phyloP scores from a whole-genome alignment of 2,797 vertebrate species.

The Malurus leucopterus region DNA sequence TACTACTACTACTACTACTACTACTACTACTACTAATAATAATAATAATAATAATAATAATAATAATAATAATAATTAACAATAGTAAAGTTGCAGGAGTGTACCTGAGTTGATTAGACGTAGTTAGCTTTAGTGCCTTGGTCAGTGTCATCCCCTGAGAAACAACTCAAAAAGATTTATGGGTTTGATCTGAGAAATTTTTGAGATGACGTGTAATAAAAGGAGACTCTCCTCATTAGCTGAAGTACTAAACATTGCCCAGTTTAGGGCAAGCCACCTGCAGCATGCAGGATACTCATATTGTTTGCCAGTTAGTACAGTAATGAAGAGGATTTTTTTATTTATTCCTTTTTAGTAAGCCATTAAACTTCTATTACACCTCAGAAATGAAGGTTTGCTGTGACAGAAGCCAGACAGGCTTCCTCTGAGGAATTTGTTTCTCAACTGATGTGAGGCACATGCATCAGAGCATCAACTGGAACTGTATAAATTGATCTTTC shows the following conservation, averaged over 20 bases:
- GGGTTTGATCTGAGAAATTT: background rate
- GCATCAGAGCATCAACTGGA: background rate
- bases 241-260: background rate
- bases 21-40: too few species aligned
- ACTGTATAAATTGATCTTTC: background rate
- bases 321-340: background rate
- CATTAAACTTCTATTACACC: background rate
- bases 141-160: background rate
- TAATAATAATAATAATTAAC: background rate
- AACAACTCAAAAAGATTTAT: background rate
- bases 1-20: too few species aligned
- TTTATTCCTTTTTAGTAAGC: background rate
- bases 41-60: background rate
- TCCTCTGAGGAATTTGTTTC: background rate
- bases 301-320: background rate
- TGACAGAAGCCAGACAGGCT: background rate
- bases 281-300: background rate
- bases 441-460: background rate
- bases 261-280: background rate
- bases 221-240: background rate
- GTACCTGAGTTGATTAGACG: constrained; percentile 12
- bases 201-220: background rate
- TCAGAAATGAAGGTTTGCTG: background rate
- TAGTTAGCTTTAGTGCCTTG: background rate
- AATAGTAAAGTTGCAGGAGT: background rate